These are phyloP conservation scores for Tryphoninae sp. DNA, from an alignment of 2,888 invertebrate genomes.

Conservation along the genomic window DNA sequence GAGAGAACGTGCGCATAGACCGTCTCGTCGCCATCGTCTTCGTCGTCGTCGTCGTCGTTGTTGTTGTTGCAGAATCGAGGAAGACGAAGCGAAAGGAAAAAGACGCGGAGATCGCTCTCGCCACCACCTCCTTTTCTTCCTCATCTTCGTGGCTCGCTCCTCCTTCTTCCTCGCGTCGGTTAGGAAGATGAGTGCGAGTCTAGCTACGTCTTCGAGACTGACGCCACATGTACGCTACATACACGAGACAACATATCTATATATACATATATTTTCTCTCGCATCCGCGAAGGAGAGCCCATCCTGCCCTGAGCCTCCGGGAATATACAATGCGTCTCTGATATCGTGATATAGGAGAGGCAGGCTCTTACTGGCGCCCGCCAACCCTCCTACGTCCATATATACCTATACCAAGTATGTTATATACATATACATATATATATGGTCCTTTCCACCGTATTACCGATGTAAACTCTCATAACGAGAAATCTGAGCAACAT, in stretches of 20 bases:
- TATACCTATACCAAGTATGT: background rate
- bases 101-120: constrained; percentile 21
- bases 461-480: constrained; percentile 36
- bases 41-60: constrained; percentile 36
- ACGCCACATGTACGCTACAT: constrained; percentile 22
- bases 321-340: constrained; percentile 57
- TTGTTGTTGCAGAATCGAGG: constrained; percentile 47
- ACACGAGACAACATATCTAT: background rate
- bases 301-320: constrained; percentile 54
- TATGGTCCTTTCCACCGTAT: constrained; percentile 6
- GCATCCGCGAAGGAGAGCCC: constrained; percentile 32
- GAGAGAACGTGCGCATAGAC: constrained; percentile 40
- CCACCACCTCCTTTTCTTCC: constrained; percentile 35
- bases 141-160: constrained; percentile 40
- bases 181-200: constrained; percentile 54
- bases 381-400: constrained; percentile 6
- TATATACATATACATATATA: constrained; percentile 4
- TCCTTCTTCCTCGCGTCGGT: constrained; percentile 24
- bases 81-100: constrained; percentile 24
- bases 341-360: constrained; percentile 47
- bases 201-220: constrained; percentile 36
- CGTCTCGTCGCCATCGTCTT: constrained; percentile 28
- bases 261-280: constrained; percentile 17
- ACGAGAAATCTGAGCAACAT: constrained; percentile 40
- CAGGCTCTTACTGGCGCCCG: constrained; percentile 47